A percentile compares a stretch with the other conserved stretches of the same genome.
Evolutionary conservation across 1,140 invertebrate genomes (phyloP).

Genomic region (Proales similis): DNA sequence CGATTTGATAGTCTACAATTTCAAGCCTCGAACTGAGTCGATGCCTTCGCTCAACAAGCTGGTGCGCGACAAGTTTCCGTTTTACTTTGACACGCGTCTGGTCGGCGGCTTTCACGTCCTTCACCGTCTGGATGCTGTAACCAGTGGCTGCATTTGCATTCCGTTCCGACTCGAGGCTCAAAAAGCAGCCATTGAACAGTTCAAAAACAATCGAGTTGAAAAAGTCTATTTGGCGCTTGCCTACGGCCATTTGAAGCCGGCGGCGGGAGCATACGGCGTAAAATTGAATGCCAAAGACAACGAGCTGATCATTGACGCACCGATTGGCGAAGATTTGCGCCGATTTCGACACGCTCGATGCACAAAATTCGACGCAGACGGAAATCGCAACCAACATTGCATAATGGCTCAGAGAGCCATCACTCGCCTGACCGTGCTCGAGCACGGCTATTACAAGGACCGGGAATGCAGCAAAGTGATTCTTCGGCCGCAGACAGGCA

Average conservation of each 20-base stretch:
- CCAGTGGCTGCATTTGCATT: constrained; percentile 36
- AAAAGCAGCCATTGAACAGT: constrained; percentile 7
- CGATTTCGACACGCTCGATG: constrained; percentile 6
- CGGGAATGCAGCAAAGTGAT: constrained; percentile 6
- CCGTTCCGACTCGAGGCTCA: constrained; percentile 11
- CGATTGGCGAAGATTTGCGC: constrained; percentile 23
- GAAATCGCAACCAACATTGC: constrained; percentile 3
- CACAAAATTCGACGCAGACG: constrained; percentile 12
- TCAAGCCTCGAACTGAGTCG: constrained; percentile 3
- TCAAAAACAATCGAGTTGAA: constrained; percentile 1
- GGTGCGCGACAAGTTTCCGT: constrained; percentile 35
- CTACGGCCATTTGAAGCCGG: constrained; percentile 1
- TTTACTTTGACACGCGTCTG: constrained; percentile 26
- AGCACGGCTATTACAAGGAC: constrained; percentile 25
- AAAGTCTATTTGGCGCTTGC: constrained; percentile 32
- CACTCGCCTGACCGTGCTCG: background rate
- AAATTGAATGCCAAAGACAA: background rate
- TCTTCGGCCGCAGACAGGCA: constrained; percentile 60
- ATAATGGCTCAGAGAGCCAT: constrained; percentile 13
- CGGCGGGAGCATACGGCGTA: background rate
- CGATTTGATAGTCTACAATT: constrained; percentile 27
- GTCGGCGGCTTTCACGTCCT: constrained; percentile 31
- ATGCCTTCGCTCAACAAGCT: background rate
- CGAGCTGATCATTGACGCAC: constrained; percentile 8
- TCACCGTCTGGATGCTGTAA: constrained; percentile 20